Base-by-base conservation (phyloP, 2,113 vertebrate species). In the Galemys pyrenaicus region DNA sequence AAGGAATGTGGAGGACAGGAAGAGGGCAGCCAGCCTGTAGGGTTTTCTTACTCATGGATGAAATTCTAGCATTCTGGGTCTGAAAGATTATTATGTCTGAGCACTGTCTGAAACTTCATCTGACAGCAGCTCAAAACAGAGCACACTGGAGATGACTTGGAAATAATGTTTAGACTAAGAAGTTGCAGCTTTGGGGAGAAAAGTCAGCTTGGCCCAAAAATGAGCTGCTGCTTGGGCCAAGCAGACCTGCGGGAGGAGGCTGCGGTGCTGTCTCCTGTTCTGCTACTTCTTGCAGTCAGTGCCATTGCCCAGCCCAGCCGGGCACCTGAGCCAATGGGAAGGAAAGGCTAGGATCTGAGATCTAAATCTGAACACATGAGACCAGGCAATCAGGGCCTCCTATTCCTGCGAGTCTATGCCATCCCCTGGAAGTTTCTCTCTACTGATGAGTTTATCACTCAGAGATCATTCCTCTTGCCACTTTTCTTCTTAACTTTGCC, bases 31-130 rank as follows among this genome's bases (percentile, higher is more conserved):
- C 71, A 71, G 74, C 62, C 56, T 17, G 19, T 41, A 24, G 70
- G 62, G 16, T 24, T 82, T 88, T 91, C 87, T 92, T 94, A 73
- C 64, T 79, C 35, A 7, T 3, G 39, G 70, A 58, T 75, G 58
- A 94, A 89, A 87, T 87, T 51, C 71, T 54, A 67, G 41, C 67
- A 41, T 81, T 80, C 85, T 71, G 71, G 73, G 9, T 70, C 70
- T 79, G 68, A 92, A 90, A 64, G 67, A 81, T 46, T 16, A 37
- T 51, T 41, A 60, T 3, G 32, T 80, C 71, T 51, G 35, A 80
- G 67, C 28, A 24, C 58, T 44, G 67, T 81, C 65, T 91, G 46
- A 54, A 78, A 75, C 22, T 32, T 81, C 37, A 54, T 54, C 65
- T 65, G 51, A 83, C 44, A 41, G 30, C 6, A 17, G 70, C 64